Evolutionary conservation across 2,888 invertebrate species (phyloP), one percentile per base, ranked within the genome.

Genomic region (Piscicola geometra): DNA sequence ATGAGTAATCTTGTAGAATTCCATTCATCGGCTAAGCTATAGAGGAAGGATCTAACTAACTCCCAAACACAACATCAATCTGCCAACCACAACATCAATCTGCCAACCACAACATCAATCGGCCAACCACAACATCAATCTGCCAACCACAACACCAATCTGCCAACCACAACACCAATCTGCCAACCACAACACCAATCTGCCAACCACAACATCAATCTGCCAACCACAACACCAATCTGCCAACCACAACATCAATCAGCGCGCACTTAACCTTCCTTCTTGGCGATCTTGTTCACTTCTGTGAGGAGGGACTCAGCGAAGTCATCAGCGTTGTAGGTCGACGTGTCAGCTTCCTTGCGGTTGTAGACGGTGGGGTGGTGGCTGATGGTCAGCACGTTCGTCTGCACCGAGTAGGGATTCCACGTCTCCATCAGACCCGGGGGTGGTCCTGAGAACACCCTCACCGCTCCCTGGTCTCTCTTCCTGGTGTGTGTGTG

Each of bases 321-420:
- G 81, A 86, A 86, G 76, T 86, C 85, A 76, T 86, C 86, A 1
- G 85, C 85, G 75, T 86, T 85, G 80, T 83, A 85, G 21, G 83
- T 83, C 30, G 81, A 80, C 0, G 84, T 85, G 76, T 86, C 85
- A 1, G 80, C 81, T 76, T 84, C 84, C 72, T 83, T 82, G 0
- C 81, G 81, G 78, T 82, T 83, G 82, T 85, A 85, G 50, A 85
- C 79, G 33, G 86, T 79, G 9, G 93, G 93, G 86, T 93, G 93
- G 75, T 91, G 92, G 0, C 91, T 89, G 81, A 91, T 90, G 0
- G 92, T 93, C 47, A 90, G 85, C 86, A 90, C 91, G 0, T 93
- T 93, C 78, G 93, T 90, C 77, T 91, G 89, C 77, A 89, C 89
- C 79, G 90, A 89, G 86, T 92, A 92, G 0, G 93, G 93, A 85